phyloP scores from a whole-genome alignment of 2,797 vertebrate species.

The Galagoides demidoff region DNA sequence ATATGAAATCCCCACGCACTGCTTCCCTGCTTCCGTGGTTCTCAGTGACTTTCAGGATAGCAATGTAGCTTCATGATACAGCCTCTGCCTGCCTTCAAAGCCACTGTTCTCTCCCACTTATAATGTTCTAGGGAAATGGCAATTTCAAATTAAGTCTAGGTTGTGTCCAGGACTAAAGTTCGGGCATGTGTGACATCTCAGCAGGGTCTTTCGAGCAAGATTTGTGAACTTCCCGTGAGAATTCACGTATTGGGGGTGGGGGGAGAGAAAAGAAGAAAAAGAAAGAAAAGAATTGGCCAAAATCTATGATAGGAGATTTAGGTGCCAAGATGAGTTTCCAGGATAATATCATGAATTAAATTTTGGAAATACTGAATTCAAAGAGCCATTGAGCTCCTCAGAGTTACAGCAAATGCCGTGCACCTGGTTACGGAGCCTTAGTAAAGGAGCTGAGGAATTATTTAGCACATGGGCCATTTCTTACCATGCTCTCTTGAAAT shows the following conservation, averaged over 20 bases:
- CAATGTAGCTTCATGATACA: not conserved
- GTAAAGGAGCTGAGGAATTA: not conserved
- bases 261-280: not conserved
- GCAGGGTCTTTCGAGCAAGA: not conserved
- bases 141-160: not conserved
- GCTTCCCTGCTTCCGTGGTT: not conserved
- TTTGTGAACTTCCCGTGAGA: not conserved
- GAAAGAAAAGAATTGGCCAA: not conserved
- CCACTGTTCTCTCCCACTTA: not conserved
- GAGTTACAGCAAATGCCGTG: not conserved
- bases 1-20: not conserved
- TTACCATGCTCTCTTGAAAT: not conserved
- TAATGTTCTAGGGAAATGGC: not conserved
- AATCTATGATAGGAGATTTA: not conserved
- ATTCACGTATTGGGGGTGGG: not conserved
- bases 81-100: not conserved
- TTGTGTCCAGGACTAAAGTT: not conserved
- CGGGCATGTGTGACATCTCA: not conserved
- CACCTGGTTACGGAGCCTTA: not conserved
- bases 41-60: not conserved
- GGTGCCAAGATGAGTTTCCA: not conserved
- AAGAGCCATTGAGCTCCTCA: not conserved
- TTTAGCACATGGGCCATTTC: not conserved
- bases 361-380: not conserved
- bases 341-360: constrained; percentile 4